Conservation (phyloP, 2,113 vertebrate species). For the Neolamprologus sp. region DNA sequence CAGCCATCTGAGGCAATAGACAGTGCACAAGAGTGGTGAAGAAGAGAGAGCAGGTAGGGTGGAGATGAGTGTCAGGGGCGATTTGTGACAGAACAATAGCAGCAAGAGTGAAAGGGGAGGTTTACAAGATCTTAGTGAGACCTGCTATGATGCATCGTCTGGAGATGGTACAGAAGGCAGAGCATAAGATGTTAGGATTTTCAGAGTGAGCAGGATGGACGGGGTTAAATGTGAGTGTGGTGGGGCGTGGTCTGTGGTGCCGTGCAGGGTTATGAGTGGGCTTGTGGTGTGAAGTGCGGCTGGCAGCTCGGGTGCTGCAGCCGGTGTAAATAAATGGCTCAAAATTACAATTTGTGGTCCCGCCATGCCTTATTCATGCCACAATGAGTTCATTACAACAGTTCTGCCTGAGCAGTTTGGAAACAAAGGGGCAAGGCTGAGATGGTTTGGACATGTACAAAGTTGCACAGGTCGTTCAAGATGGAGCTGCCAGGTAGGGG, state of each 20-base stretch:
- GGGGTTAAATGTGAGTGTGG: background rate
- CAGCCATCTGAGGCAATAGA: background rate
- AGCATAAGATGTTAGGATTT: background rate
- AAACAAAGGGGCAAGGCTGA: background rate
- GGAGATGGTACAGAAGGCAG: background rate
- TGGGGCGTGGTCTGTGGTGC: accelerated
- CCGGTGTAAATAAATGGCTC: background rate
- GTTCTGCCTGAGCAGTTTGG: background rate
- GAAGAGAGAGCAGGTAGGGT: background rate
- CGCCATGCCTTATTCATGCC: accelerated
- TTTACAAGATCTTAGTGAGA: background rate
- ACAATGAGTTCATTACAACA: background rate
- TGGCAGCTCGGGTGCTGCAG: background rate
- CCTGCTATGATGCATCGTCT: background rate
- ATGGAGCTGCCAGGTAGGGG: background rate
- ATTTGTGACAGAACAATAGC: background rate
- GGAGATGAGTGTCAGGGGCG: background rate
- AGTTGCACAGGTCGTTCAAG: background rate
- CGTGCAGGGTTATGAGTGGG: background rate
- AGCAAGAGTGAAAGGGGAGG: background rate
- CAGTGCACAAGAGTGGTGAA: background rate
- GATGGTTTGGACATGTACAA: background rate
- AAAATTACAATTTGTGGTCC: background rate
- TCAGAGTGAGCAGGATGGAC: background rate
- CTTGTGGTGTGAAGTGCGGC: accelerated